Evolutionary conservation across 2,113 vertebrate species (phyloP).

Genomic region (Hypomesus transpacificus): DNA sequence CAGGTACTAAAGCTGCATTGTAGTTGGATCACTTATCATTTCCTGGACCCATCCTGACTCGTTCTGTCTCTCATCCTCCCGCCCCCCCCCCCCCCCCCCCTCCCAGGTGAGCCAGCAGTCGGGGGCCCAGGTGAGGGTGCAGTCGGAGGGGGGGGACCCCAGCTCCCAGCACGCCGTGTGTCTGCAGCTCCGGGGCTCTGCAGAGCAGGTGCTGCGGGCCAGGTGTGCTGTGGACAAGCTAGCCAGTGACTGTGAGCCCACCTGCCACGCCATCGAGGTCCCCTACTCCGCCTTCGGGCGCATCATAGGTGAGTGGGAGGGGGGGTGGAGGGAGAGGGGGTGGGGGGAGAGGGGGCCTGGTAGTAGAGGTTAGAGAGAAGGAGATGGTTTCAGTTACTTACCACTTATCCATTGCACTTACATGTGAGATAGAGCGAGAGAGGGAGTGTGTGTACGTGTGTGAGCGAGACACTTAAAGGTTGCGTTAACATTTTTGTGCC

Average conservation of each 20-base stretch:
- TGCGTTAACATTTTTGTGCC: neutral
- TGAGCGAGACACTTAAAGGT: neutral
- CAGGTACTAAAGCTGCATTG: neutral
- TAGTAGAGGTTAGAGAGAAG: neutral
- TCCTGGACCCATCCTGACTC: neutral
- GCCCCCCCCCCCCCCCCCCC: conserved; percentile 8
- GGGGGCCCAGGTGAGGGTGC: conserved; percentile 71
- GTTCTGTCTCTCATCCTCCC: neutral
- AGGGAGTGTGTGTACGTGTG: neutral
- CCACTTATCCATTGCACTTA: neutral
- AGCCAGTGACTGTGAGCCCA: conserved; percentile 65
- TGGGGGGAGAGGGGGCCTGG: neutral
- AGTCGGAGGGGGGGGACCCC: conserved; percentile 45
- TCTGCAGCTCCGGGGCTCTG: conserved; percentile 80
- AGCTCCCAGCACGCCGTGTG: conserved; percentile 24
- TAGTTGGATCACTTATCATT: neutral
- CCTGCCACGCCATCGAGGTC: conserved; percentile 74
- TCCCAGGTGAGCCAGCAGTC: conserved; percentile 77
- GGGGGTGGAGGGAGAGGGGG: neutral
- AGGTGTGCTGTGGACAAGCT: conserved; percentile 77
- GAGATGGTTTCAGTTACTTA: neutral
- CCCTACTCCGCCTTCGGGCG: conserved; percentile 80
- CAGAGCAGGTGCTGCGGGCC: conserved; percentile 77
- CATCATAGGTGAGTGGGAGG: conserved; percentile 78
- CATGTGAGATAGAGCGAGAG: neutral